phyloP scores from a whole-genome alignment of 2,797 vertebrate species.

The Falco biarmicus region DNA sequence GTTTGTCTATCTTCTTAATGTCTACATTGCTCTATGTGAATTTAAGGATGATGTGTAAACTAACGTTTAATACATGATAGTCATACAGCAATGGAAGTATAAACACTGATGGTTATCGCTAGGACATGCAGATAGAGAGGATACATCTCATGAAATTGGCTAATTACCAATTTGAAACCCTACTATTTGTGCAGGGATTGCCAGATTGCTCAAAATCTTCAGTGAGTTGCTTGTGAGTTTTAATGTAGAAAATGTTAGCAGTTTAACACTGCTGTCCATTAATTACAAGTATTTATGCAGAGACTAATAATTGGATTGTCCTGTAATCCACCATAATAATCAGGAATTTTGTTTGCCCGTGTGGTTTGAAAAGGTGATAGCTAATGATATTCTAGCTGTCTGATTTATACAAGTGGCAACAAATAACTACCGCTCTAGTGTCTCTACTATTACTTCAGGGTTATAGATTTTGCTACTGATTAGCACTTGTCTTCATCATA shows the following conservation, averaged over 20 bases:
- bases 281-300: conserved; percentile 1
- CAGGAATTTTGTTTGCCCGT: not conserved
- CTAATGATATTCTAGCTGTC: not conserved
- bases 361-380: not conserved
- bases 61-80: not conserved
- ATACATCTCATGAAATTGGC: not conserved
- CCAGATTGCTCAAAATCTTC: not conserved
- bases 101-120: not conserved
- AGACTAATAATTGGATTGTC: conserved; percentile 10
- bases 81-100: not conserved
- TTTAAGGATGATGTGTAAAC: not conserved
- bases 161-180: not conserved
- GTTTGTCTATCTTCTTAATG: not conserved
- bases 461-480: not conserved
- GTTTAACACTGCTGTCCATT: not conserved
- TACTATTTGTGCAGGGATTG: not conserved
- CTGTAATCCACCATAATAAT: conserved; percentile 18
- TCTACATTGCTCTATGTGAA: not conserved
- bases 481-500: not conserved
- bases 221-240: not conserved
- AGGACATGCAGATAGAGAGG: not conserved
- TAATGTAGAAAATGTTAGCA: not conserved
- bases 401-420: not conserved
- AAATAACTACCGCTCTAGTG: not conserved
- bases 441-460: not conserved